phyloP scores from a whole-genome alignment of 2,888 invertebrate species.

The Ennomos erosarius region DNA sequence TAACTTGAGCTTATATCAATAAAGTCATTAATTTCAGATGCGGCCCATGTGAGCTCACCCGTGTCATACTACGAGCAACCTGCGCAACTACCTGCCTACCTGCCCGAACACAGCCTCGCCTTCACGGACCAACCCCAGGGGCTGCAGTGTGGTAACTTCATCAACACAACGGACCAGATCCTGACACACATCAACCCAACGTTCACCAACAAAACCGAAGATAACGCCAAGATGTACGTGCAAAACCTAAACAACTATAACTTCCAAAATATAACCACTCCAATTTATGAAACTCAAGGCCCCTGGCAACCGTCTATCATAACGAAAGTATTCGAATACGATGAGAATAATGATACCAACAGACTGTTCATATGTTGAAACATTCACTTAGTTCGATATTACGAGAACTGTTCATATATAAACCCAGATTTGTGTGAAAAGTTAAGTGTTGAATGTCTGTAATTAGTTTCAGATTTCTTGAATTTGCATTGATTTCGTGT shows the following conservation, averaged over 20 bases:
- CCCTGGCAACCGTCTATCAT: conserved; percentile 61
- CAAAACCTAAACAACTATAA: conserved; percentile 21
- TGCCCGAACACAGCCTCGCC: conserved; percentile 70
- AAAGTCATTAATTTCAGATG: conserved; percentile 26
- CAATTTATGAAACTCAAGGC: conserved; percentile 16
- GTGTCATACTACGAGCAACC: conserved; percentile 12
- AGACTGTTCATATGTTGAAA: conserved; percentile 56
- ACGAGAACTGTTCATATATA: background rate
- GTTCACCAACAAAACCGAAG: conserved; percentile 54
- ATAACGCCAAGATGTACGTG: conserved; percentile 27
- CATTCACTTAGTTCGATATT: conserved; percentile 38
- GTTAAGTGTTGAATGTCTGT: conserved; percentile 1
- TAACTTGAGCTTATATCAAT: no score
- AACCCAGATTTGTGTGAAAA: background rate
- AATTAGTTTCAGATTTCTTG: conserved; percentile 6
- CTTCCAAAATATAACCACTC: conserved; percentile 14
- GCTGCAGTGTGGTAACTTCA: conserved; percentile 41
- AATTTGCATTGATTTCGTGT: conserved; percentile 4
- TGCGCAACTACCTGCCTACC: conserved; percentile 29
- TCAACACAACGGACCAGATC: conserved; percentile 63
- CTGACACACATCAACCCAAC: conserved; percentile 75
- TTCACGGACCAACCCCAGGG: conserved; percentile 48
- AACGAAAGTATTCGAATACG: conserved; percentile 57
- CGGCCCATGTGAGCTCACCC: background rate
- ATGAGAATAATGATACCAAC: conserved; percentile 50